Evolutionary conservation across 2,888 invertebrate species (phyloP).

Genomic region (Lithophane socia): DNA sequence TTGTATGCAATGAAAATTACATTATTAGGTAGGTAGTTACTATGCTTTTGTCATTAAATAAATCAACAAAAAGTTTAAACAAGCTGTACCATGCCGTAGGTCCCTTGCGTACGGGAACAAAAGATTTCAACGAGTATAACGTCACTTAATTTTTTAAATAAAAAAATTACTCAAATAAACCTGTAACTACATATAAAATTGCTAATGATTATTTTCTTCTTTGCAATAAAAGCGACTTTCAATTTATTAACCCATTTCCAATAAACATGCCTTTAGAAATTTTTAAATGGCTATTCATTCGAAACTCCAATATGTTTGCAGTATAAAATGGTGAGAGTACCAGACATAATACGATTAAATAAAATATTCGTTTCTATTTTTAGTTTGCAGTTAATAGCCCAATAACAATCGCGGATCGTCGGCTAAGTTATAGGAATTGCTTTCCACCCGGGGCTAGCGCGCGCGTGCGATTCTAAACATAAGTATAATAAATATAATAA

Average conservation of each 20-base stretch:
- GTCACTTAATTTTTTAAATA: background rate
- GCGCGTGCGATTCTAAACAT: conserved; percentile 13
- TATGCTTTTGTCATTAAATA: background rate
- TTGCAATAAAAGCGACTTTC: conserved; percentile 2
- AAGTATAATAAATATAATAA: conserved; percentile 17
- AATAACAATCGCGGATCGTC: conserved; percentile 46
- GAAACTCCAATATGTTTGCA: conserved; percentile 7
- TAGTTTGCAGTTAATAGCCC: conserved; percentile 45
- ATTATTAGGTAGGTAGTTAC: background rate
- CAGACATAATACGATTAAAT: conserved; percentile 33
- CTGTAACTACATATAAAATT: background rate
- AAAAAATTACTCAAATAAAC: background rate
- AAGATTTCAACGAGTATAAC: conserved; percentile 49
- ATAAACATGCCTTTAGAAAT: conserved; percentile 29
- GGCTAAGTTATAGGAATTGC: conserved; percentile 32
- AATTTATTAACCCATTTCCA: conserved; percentile 8
- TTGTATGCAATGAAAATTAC: background rate
- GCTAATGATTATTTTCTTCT: background rate
- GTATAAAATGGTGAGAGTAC: conserved; percentile 34
- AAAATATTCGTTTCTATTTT: conserved; percentile 59
- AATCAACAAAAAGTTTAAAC: background rate
- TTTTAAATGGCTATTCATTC: conserved; percentile 25
- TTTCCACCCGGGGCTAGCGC: conserved; percentile 23
- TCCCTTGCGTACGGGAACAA: conserved; percentile 13
- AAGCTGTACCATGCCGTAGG: background rate